Base-by-base conservation (phyloP, 2,113 vertebrate genomes). In the Neodontobutis hainanensis region DNA sequence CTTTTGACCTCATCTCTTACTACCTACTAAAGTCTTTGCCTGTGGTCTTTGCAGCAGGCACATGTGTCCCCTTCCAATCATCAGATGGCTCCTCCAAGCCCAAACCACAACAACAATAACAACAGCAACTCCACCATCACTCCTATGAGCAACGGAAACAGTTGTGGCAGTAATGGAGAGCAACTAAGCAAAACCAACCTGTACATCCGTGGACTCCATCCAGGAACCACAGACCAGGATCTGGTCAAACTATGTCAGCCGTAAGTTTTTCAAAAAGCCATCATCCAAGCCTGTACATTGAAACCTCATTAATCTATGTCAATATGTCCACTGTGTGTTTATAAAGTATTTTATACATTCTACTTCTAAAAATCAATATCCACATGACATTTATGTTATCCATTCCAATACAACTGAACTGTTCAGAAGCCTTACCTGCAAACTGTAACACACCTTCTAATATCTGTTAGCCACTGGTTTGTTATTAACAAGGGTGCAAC, bases 171-270 rank as follows among this genome's bases (percentile, higher is more conserved):
- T 6, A 91, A 84, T 6, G 88, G 84, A 6, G 96, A 96, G 77
- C 95, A 95, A 83, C 92, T 97, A 83, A 97, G 96, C 89, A 97
- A 96, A 89, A 97, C 96, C 80, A 97, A 96, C 88, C 91, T 97
- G 50, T 97, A 96, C 83, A 97, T 97, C 84, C 94, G 96, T 40
- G 96, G 96, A 71, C 87, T 97, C 77, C 96, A 95, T 59, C 95
- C 96, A 1, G 94, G 94, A 81, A 97, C 96, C 73, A 96, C 95
- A 34, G 96, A 97, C 92, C 95, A 97, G 85, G 96, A 97, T 86
- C 93, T 97, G 38, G 95, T 95, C 87, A 95, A 96, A 85, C 89
- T 97, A 67, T 97, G 96, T 87, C 96, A 96, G 87, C 95, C 94
- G 95, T 96, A 90, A 95, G 96, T 93, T 72, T 59, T 46, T 72